Conservation (phyloP, 2,797 vertebrate species). For the Micrastur ruficollis region DNA sequence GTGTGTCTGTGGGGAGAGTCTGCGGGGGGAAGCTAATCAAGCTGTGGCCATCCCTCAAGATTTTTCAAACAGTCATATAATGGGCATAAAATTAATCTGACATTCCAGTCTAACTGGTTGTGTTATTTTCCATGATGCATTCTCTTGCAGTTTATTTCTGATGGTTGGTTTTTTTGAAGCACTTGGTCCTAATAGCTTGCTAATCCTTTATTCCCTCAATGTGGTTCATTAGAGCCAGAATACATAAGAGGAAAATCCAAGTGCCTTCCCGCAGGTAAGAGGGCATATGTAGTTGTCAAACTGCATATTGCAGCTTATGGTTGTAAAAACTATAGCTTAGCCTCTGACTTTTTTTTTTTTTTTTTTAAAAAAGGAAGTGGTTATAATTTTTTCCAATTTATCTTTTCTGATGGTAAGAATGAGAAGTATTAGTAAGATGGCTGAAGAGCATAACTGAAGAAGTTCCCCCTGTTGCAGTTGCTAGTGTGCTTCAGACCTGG, state of each 20-base stretch:
- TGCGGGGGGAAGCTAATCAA: not conserved
- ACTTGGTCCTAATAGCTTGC: not conserved
- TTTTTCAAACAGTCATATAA: not conserved
- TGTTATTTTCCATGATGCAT: not conserved
- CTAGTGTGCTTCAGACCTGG: not conserved
- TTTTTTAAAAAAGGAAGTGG: not conserved
- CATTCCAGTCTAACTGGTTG: not conserved
- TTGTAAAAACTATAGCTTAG: not conserved
- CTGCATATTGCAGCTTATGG: not conserved
- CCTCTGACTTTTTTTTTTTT: not conserved
- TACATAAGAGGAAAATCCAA: not conserved
- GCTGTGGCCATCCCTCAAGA: not conserved
- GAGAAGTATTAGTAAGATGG: not conserved
- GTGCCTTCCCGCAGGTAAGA: conserved; percentile 1
- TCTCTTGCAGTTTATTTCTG: not conserved
- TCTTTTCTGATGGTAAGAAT: not conserved
- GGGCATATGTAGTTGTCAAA: not conserved
- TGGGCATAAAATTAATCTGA: not conserved
- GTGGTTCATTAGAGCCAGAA: not conserved
- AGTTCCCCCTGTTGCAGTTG: not conserved
- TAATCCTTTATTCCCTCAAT: not conserved
- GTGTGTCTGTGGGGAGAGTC: conserved; percentile 9
- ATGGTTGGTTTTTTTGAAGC: not conserved
- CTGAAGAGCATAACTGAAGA: not conserved
- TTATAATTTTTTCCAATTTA: not conserved